phyloP scores from a whole-genome alignment of 2,888 invertebrate species.

The Pandemis heparana region DNA sequence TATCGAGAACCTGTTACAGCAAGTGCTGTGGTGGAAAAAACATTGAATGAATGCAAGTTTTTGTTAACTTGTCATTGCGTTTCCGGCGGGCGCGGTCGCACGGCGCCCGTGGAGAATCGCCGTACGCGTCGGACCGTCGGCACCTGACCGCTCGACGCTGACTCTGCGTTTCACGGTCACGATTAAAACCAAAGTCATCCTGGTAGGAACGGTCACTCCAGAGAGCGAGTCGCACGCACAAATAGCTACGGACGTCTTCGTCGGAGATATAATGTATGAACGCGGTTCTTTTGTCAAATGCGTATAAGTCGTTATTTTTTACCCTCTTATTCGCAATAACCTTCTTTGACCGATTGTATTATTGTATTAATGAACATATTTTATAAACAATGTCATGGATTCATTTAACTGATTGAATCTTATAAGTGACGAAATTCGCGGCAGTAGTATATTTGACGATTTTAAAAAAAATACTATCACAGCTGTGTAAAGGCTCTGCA shows the following conservation, averaged over 20 bases:
- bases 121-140: constrained; percentile 78
- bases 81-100: constrained; percentile 77
- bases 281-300: neutral
- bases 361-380: neutral
- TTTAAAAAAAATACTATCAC: no score
- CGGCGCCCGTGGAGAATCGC: constrained; percentile 79
- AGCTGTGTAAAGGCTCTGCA: no score
- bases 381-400: no score
- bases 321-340: neutral
- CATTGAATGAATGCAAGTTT: constrained; percentile 81
- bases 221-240: neutral
- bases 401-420: no score
- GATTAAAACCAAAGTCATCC: constrained; percentile 10
- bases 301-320: neutral
- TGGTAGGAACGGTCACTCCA: neutral
- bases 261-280: neutral
- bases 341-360: neutral
- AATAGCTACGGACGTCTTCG: neutral
- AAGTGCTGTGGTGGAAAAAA: constrained; percentile 68
- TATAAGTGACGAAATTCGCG: no score
- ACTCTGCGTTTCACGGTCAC: constrained; percentile 28
- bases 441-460: no score
- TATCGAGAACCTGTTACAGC: constrained; percentile 69
- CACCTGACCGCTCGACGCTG: constrained; percentile 52
- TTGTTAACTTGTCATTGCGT: constrained; percentile 83